phyloP scores from a whole-genome alignment of 2,113 vertebrate species.

The Glareola pratincola region DNA sequence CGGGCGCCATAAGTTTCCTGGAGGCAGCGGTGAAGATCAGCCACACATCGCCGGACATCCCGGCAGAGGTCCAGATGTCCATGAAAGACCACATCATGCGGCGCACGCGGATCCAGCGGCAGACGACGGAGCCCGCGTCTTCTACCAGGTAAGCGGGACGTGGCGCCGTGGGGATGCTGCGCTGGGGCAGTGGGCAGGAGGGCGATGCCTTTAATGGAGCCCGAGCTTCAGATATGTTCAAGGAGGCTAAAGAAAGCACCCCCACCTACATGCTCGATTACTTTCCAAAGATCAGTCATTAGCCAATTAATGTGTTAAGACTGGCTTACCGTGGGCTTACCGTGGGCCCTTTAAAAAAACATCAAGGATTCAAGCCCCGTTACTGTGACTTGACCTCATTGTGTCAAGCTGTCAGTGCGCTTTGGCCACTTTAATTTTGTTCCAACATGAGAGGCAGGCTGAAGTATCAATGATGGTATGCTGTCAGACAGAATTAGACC shows the following conservation, averaged over 20 bases:
- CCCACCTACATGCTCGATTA: background rate
- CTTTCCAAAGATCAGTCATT: background rate
- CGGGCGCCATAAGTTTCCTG: conserved; percentile 82
- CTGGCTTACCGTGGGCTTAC: background rate
- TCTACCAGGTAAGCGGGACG: conserved; percentile 82
- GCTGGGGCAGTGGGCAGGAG: background rate
- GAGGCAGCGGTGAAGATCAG: conserved; percentile 96
- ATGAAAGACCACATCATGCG: conserved; percentile 89
- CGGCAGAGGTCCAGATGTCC: conserved; percentile 92
- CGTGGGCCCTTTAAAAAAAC: background rate
- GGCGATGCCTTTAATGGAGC: background rate
- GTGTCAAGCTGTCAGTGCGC: conserved; percentile 37
- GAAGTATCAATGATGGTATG: conserved; percentile 35
- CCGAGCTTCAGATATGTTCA: background rate
- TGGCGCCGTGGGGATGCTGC: background rate
- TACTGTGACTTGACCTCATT: conserved; percentile 52
- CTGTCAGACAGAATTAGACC: conserved; percentile 55
- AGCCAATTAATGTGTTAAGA: background rate
- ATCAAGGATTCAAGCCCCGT: background rate
- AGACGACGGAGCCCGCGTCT: conserved; percentile 88
- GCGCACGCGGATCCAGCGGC: conserved; percentile 87
- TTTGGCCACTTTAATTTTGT: conserved; percentile 61
- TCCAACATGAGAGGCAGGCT: conserved; percentile 8
- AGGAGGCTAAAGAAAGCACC: background rate
- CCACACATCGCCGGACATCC: conserved; percentile 93